phyloP scores from a whole-genome alignment of 2,113 vertebrate species.

The Eclectus roratus region DNA sequence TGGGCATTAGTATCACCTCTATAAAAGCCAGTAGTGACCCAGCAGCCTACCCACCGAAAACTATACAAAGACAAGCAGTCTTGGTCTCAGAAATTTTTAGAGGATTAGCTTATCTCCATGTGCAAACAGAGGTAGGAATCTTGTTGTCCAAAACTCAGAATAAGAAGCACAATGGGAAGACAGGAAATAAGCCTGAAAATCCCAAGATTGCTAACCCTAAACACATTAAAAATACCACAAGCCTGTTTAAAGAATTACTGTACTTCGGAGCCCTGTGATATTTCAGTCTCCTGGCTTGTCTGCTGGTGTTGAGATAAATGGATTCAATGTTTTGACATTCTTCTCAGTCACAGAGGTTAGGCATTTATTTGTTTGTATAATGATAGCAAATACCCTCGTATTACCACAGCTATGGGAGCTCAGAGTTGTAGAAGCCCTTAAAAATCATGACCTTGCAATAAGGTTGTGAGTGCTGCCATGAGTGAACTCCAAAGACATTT shows the following conservation, averaged over 20 bases:
- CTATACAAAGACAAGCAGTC: background rate
- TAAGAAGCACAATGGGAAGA: background rate
- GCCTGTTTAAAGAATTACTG: background rate
- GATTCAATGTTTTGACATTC: background rate
- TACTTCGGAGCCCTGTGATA: background rate
- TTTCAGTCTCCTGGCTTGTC: background rate
- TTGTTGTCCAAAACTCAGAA: background rate
- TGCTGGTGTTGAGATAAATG: slow-evolving; percentile 1
- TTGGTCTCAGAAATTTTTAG: background rate
- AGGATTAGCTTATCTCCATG: background rate
- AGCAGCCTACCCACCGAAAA: background rate
- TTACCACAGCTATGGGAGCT: background rate
- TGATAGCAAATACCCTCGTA: background rate
- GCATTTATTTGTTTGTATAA: slow-evolving; percentile 10
- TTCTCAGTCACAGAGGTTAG: slow-evolving; percentile 13
- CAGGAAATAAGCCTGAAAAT: background rate
- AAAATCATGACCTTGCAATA: slow-evolving; percentile 12
- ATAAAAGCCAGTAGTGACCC: background rate
- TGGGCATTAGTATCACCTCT: background rate
- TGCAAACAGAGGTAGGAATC: background rate
- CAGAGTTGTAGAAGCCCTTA: background rate
- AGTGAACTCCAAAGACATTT: background rate
- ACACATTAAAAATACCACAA: background rate
- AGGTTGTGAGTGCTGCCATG: background rate
- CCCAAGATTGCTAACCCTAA: background rate